phyloP scores from a whole-genome alignment of 2,888 invertebrate species.

The Erannis defoliaria region DNA sequence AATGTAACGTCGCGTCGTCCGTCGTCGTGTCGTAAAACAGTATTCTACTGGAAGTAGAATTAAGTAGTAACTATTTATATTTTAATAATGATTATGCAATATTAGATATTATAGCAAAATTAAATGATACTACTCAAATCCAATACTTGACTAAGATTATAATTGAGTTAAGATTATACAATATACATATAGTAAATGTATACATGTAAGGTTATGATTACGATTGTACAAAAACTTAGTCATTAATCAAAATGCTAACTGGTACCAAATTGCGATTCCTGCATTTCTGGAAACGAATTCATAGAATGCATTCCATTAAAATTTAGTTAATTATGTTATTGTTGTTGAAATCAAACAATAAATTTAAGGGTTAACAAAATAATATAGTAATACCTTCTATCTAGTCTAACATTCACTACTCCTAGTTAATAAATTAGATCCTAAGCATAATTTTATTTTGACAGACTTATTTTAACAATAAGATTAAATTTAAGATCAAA shows the following conservation, averaged over 20 bases:
- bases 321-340: neutral
- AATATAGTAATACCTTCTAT: slow-evolving; percentile 3
- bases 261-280: slow-evolving; percentile 5
- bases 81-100: slow-evolving; percentile 36
- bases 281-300: slow-evolving; percentile 5
- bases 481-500: neutral
- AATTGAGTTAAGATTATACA: slow-evolving; percentile 5
- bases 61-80: slow-evolving; percentile 29
- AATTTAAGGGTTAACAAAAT: neutral
- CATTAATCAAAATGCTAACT: neutral
- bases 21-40: slow-evolving; percentile 9
- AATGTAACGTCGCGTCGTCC: too few species aligned
- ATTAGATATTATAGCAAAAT: slow-evolving; percentile 27
- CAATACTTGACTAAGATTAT: slow-evolving; percentile 12
- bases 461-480: slow-evolving; percentile 1
- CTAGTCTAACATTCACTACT: slow-evolving; percentile 23
- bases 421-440: slow-evolving; percentile 9
- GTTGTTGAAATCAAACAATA: neutral
- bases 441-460: slow-evolving; percentile 5
- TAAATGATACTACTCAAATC: slow-evolving; percentile 22
- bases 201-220: slow-evolving; percentile 1
- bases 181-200: neutral
- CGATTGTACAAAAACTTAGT: neutral
- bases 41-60: slow-evolving; percentile 37
- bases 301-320: slow-evolving; percentile 28